A percentile compares a stretch with the other conserved stretches of the same genome.
Evolutionary conservation across 1,140 invertebrate genomes (phyloP).

Genomic region (Aphelinus atriplicis): DNA sequence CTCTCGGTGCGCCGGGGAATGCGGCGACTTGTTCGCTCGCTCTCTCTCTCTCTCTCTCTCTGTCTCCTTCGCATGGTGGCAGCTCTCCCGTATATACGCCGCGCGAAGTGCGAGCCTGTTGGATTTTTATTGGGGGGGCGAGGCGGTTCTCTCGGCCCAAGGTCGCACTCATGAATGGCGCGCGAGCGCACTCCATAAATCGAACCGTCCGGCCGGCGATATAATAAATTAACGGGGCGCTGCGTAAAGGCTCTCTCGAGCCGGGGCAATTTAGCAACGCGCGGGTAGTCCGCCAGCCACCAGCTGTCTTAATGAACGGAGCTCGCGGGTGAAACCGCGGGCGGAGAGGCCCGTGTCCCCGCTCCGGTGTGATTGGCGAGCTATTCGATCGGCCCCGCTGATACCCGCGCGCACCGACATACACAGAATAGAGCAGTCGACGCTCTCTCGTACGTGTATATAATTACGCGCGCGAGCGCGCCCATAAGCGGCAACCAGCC

Average conservation of each 20-base stretch:
- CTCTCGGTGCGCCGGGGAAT: not conserved
- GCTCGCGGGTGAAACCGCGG: not conserved
- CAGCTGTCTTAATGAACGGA: not conserved
- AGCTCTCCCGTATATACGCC: no score
- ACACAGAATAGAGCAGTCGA: not conserved
- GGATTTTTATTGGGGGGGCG: not conserved
- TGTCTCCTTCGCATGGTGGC: no score
- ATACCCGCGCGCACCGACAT: not conserved
- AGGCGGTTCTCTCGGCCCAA: not conserved
- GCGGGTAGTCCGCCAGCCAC: not conserved
- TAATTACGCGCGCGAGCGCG: not conserved
- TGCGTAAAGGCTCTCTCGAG: not conserved
- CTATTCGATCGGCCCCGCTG: constrained; percentile 6
- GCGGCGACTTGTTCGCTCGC: not conserved
- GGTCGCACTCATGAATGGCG: constrained; percentile 21
- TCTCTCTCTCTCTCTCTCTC: not conserved
- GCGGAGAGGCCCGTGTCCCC: not conserved
- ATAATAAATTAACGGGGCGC: constrained; percentile 15
- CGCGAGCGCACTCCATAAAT: constrained; percentile 15
- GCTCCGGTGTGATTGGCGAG: not conserved
- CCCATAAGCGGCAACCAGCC: no score
- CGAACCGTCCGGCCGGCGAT: not conserved
- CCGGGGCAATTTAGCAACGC: no score
- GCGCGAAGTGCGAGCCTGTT: no score
- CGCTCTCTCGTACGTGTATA: not conserved